Conservation (phyloP, 30 jellyfish, hydroid and myxozoan species). For the Pseudorhiza aurosa region DNA sequence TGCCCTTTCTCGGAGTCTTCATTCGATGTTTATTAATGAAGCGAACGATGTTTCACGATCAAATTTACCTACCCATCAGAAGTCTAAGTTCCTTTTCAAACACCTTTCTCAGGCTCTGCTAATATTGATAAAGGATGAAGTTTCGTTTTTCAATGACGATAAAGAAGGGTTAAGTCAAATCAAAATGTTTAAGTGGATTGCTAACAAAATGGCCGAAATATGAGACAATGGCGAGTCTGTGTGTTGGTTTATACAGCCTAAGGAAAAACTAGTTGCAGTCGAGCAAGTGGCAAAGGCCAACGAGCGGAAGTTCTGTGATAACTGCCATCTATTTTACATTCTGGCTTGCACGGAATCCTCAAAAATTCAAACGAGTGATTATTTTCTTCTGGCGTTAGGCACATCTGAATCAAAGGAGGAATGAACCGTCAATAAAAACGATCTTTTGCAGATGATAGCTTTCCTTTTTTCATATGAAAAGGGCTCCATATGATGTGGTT, state of each 20-base stretch:
- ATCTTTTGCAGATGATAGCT: background rate
- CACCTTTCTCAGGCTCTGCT: background rate
- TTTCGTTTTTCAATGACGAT: background rate
- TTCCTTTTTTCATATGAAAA: background rate
- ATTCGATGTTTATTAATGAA: too few relatives aligned
- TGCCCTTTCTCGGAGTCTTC: too few relatives aligned
- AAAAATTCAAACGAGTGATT: background rate
- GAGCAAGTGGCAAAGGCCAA: too few relatives aligned
- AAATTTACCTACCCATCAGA: background rate
- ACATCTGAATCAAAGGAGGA: background rate
- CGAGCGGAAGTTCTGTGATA: too few relatives aligned
- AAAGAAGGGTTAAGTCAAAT: background rate
- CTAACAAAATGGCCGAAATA: too few relatives aligned
- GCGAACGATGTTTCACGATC: too few relatives aligned
- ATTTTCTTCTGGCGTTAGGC: background rate
- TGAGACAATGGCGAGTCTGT: too few relatives aligned
- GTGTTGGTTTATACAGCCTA: too few relatives aligned
- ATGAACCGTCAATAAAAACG: background rate
- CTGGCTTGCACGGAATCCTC: background rate
- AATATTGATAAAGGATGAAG: background rate
- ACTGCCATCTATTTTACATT: background rate
- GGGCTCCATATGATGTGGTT: slow-evolving; percentile 21
- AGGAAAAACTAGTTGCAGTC: too few relatives aligned
- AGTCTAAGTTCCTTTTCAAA: background rate
- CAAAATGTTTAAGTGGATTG: too few relatives aligned